phyloP scores from a whole-genome alignment of 1,140 invertebrate genomes.

The Catajapyx aquilonaris region DNA sequence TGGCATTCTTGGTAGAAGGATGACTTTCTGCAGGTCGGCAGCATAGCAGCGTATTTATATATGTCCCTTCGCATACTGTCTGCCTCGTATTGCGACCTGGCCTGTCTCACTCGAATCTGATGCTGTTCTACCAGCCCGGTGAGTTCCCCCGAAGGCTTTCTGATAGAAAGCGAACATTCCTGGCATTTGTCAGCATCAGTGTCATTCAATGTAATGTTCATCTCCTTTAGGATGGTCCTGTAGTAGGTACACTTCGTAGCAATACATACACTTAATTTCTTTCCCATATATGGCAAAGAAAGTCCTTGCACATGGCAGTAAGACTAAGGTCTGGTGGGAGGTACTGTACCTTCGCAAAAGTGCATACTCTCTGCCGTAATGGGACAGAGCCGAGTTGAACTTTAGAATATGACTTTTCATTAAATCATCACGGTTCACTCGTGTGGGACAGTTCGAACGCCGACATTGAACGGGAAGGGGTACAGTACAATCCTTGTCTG shows the following conservation, averaged over 20 bases:
- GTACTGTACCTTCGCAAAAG: not conserved
- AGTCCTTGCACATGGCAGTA: not conserved
- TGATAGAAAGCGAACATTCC: not conserved
- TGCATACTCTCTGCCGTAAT: not conserved
- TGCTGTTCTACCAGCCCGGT: not conserved
- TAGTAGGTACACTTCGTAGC: not conserved
- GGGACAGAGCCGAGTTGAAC: too few species aligned
- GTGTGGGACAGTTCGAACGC: too few species aligned
- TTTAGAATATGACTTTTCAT: too few species aligned
- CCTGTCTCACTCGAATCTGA: not conserved
- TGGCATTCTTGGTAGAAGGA: not conserved
- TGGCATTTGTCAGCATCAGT: not conserved
- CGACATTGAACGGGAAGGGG: too few species aligned
- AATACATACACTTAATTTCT: not conserved
- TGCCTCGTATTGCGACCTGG: not conserved
- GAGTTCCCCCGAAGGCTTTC: not conserved
- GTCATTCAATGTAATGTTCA: not conserved
- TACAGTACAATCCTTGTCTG: too few species aligned
- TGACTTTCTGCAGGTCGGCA: not conserved
- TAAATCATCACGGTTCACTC: too few species aligned
- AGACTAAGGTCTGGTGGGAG: not conserved
- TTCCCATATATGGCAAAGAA: not conserved
- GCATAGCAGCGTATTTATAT: not conserved
- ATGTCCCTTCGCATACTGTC: not conserved
- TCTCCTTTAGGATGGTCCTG: not conserved